phyloP scores from a whole-genome alignment of 2,888 invertebrate species.

The Agonopterix heracliana region DNA sequence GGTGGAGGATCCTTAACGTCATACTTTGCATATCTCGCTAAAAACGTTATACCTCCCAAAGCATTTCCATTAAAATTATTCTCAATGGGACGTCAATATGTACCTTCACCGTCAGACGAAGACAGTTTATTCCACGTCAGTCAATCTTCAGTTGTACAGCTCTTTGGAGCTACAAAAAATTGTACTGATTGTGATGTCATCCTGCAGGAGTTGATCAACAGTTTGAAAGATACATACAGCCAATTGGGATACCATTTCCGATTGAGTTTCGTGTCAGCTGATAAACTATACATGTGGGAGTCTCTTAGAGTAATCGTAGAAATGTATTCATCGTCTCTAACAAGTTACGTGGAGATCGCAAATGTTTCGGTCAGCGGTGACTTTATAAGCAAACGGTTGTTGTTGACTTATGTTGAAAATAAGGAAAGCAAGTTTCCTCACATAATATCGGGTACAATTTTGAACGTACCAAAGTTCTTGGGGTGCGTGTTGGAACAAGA shows the following conservation, averaged over 20 bases:
- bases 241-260: constrained; percentile 81
- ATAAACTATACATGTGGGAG: constrained; percentile 79
- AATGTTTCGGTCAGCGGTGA: constrained; percentile 82
- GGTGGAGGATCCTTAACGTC: constrained; percentile 85
- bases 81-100: constrained; percentile 82
- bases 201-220: constrained; percentile 73
- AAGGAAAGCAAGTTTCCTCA: constrained; percentile 78
- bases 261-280: constrained; percentile 77
- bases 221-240: constrained; percentile 77
- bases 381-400: constrained; percentile 86
- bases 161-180: constrained; percentile 78
- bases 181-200: constrained; percentile 62
- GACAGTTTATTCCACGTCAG: constrained; percentile 79
- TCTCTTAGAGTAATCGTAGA: constrained; percentile 81
- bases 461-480: constrained; percentile 84
- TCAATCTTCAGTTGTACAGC: constrained; percentile 81
- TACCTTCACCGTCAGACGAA: constrained; percentile 51
- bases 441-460: constrained; percentile 82
- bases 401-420: constrained; percentile 79
- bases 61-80: constrained; percentile 83
- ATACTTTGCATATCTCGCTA: constrained; percentile 84
- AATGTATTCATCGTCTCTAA: constrained; percentile 81
- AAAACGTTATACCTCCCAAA: constrained; percentile 77
- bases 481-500: constrained; percentile 83
- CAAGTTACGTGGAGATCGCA: constrained; percentile 83